Base-by-base conservation (phyloP, 2,113 vertebrate genomes). In the Spheniscus mendiculus region DNA sequence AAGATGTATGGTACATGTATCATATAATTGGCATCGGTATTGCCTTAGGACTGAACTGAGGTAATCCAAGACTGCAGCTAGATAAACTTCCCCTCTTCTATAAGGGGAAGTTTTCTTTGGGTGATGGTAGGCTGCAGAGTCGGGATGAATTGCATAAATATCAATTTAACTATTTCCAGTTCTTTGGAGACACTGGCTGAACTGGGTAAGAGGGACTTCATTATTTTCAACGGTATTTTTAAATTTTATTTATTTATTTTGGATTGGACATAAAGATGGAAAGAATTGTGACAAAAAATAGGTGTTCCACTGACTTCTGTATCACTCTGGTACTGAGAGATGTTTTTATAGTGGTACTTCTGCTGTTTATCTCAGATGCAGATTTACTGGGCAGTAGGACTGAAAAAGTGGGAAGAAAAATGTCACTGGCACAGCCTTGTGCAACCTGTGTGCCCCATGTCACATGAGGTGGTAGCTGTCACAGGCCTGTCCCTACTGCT, bases 21-120 rank as follows among this genome's bases (percentile, higher is more conserved):
- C 55, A 38, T 89, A 67, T 92, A 91, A 96, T 58, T 93, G 80
- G 63, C 58, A 92, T 87, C 69, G 92, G 56, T 91, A 87, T 89
- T 78, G 72, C 83, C 94, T 96, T 56, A 44, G 72, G 77, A 87
- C 76, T 90, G 76, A 93, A 76, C 21, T 5, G 14, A 86, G 63
- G 67, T 86, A 92, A 95, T 92, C 82, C 44, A 72, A 93, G 79
- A 88, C 72, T 74, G 19, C 42, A 91, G 82, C 70, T 85, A 94
- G 44, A 93, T 88, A 93, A 95, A 94, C 83, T 94, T 96, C 50
- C 66, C 27, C 36, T 84, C 42, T 87, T 59, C 38, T 84, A 12
- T 20, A 78, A 53, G 8, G 42, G 80, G 42, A 90, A 81, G 62
- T 81, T 87, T 95, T 93, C 45, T 83, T 95, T 92, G 34, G 30